Evolutionary conservation across 1,140 invertebrate genomes (phyloP).

Genomic region (Drosophila busckii): DNA sequence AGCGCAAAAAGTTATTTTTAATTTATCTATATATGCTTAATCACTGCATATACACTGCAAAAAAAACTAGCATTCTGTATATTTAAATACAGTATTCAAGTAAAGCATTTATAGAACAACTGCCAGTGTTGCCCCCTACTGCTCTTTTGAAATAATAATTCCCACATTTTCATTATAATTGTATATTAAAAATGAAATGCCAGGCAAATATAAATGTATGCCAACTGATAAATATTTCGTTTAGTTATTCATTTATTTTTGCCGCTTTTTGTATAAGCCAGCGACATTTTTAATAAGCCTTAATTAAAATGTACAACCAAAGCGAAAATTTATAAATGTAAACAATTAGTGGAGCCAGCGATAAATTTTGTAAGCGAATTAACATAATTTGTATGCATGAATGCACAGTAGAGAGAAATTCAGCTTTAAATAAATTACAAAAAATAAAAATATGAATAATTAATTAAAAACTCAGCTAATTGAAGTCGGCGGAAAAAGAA

Average conservation of each 20-base stretch:
- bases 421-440: conserved; percentile 66
- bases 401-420: conserved; percentile 28
- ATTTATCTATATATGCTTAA: not conserved
- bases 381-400: conserved; percentile 68
- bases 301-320: conserved; percentile 53
- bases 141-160: conserved; percentile 21
- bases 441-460: conserved; percentile 56
- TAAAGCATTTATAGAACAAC: too few species aligned
- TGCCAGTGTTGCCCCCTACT: too few species aligned
- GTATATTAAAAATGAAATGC: conserved; percentile 47
- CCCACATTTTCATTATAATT: conserved; percentile 28
- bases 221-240: conserved; percentile 13
- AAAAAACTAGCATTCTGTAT: too few species aligned
- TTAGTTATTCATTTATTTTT: conserved; percentile 2
- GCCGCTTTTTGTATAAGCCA: not conserved
- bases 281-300: conserved; percentile 64
- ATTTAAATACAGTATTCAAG: conserved; percentile 9
- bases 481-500: conserved; percentile 11
- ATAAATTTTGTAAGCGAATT: conserved; percentile 63
- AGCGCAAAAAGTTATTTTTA: conserved; percentile 33
- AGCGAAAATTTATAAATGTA: conserved; percentile 20
- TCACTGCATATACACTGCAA: too few species aligned
- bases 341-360: conserved; percentile 16
- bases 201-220: conserved; percentile 53
- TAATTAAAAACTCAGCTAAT: conserved; percentile 67